phyloP scores from a whole-genome alignment of 2,113 vertebrate species.

The Dolichotis patagonum region DNA sequence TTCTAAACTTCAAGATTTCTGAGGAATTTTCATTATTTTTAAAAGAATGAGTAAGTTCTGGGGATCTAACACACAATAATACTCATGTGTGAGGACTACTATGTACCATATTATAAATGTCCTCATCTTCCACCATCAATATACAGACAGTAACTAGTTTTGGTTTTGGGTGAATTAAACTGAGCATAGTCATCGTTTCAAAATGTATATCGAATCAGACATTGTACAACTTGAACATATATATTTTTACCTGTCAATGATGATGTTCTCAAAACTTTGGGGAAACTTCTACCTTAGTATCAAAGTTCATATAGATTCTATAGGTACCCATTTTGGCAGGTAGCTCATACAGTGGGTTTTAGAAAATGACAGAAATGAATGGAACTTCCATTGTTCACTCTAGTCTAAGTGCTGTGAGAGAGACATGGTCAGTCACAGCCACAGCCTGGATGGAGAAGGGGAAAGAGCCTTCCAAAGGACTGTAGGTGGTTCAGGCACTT shows the following conservation, averaged over 20 bases:
- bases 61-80: neutral
- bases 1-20: neutral
- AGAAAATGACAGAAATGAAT: neutral
- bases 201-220: neutral
- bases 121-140: too few species aligned
- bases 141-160: neutral
- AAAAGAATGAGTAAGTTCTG: neutral
- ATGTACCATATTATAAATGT: neutral
- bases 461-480: neutral
- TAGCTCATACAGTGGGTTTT: neutral
- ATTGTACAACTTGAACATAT: neutral
- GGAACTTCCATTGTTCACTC: neutral
- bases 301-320: neutral
- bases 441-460: neutral
- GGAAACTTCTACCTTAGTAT: neutral
- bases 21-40: neutral
- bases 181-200: neutral
- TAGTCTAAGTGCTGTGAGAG: neutral
- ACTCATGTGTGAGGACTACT: neutral
- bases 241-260: neutral
- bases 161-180: neutral
- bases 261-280: neutral
- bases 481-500: neutral
- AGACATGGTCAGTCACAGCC: neutral
- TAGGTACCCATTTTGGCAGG: neutral